Evolutionary conservation across 2,797 vertebrate species (phyloP), one percentile per base, ranked within the genome.

Genomic region (Semotilus atromaculatus): DNA sequence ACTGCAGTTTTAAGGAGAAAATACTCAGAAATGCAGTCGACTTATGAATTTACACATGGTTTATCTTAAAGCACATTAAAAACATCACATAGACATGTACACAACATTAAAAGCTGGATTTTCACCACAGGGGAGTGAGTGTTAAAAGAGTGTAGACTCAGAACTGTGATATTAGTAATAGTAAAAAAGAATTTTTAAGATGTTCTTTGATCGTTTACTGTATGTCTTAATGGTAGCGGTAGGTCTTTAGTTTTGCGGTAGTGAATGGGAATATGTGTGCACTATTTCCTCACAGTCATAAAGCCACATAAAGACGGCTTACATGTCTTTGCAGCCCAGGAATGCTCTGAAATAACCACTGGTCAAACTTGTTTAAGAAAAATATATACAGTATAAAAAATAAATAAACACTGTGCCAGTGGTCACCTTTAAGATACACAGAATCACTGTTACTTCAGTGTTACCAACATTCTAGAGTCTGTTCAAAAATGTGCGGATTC

Each of bases 341-440:
- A 87, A 88, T 85, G 75, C 40, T 34, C 81, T 74, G 70, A 88
- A 89, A 88, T 87, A 88, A 86, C 71, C 77, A 62, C 16, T 26
- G 38, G 45, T 66, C 80, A 67, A 67, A 64, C 38, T 67, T 75
- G 31, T 79, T 48, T 16, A 48, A 51, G 43, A 51, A 48, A 48
- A 67, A 80, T 71, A 71, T 79, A 78, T 76, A 16, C 2, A 5
- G 29, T n/a, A 36, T 51, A 36, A 36, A 29, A 29, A 55, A 83
- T 78, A 90, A 90, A 87, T 60, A 90, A 88, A 85, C 77, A 75
- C 31, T 64, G 31, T 76, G 45, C 71, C 79, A 66, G 60, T 80
- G 60, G 48, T 84, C 58, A 81, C 40, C 67, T 66, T 76, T 75
- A 58, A 64, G 51, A 26, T 29, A 80, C 13, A 55, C 81, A 31